Conservation (phyloP, 2,797 vertebrate genomes). For the Nothura maculosa region DNA sequence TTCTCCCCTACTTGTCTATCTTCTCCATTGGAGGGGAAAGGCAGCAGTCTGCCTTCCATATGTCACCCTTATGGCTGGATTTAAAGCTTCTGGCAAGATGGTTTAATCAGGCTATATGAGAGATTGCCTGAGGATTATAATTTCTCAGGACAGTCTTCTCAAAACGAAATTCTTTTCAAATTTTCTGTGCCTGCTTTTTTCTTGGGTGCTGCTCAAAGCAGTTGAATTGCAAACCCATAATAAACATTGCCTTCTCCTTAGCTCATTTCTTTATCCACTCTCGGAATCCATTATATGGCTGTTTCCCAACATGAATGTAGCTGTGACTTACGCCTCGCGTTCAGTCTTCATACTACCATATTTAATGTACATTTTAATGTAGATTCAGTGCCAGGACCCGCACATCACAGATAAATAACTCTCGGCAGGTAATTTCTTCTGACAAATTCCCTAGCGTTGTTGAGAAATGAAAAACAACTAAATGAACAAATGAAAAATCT, state of each 20-base stretch:
- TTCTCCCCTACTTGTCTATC: not conserved
- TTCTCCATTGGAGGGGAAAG: not conserved
- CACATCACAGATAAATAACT: not conserved
- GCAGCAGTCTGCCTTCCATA: not conserved
- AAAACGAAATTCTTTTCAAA: not conserved
- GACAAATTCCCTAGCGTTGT: not conserved
- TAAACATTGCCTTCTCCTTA: not conserved
- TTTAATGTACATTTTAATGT: not conserved
- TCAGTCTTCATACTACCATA: not conserved
- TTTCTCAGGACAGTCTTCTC: not conserved
- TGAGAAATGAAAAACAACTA: not conserved
- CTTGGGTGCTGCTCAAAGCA: not conserved
- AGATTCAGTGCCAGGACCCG: not conserved
- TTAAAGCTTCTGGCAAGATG: not conserved
- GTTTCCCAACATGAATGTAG: fast-evolving
- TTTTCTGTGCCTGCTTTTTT: fast-evolving
- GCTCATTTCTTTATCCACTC: not conserved
- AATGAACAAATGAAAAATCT: no score
- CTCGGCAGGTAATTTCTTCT: not conserved
- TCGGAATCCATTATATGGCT: not conserved
- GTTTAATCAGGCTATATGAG: not conserved
- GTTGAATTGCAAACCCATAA: not conserved
- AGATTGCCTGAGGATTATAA: not conserved
- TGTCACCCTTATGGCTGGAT: not conserved
- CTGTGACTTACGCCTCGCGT: not conserved